A percentile compares a stretch with the other conserved stretches of the same genome.
Evolutionary conservation across 2,888 invertebrate species (phyloP).

Genomic region (Cephus spinipes): DNA sequence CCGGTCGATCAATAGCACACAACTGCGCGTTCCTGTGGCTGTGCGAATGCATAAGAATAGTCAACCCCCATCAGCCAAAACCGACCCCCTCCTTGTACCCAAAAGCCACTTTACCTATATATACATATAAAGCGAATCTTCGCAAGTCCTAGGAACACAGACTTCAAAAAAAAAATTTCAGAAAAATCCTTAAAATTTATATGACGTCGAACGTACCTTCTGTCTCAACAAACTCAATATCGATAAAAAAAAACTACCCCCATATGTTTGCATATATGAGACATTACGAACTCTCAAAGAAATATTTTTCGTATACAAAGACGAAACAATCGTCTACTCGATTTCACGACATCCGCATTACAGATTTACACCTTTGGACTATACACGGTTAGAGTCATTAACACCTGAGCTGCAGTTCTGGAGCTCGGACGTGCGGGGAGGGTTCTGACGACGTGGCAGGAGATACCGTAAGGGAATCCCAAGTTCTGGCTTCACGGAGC

Average conservation of each 20-base stretch:
- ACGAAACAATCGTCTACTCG: too few relatives aligned
- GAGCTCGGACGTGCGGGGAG: too few relatives aligned
- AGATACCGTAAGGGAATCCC: not conserved
- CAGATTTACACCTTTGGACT: not conserved
- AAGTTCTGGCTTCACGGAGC: not conserved
- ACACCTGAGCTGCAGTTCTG: not conserved
- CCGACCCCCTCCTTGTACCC: conserved; percentile 54
- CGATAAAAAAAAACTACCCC: too few relatives aligned
- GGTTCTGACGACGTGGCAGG: too few relatives aligned
- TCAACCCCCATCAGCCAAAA: conserved; percentile 54
- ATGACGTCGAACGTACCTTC: too few relatives aligned
- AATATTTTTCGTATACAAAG: too few relatives aligned
- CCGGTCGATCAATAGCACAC: conserved; percentile 63
- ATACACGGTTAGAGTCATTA: not conserved
- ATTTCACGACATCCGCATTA: too few relatives aligned
- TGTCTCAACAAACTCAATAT: too few relatives aligned
- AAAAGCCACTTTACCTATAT: conserved; percentile 63
- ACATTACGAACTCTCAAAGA: too few relatives aligned
- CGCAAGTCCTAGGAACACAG: not conserved
- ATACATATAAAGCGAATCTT: conserved; percentile 8
- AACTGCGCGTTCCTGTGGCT: conserved; percentile 43
- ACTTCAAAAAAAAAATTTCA: not conserved
- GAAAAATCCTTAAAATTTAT: too few relatives aligned
- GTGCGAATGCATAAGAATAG: conserved; percentile 58
- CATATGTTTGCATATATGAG: too few relatives aligned